These are phyloP conservation scores for Hipparchia semele DNA, from an alignment of 2,888 invertebrate genomes.

Conservation along the genomic window DNA sequence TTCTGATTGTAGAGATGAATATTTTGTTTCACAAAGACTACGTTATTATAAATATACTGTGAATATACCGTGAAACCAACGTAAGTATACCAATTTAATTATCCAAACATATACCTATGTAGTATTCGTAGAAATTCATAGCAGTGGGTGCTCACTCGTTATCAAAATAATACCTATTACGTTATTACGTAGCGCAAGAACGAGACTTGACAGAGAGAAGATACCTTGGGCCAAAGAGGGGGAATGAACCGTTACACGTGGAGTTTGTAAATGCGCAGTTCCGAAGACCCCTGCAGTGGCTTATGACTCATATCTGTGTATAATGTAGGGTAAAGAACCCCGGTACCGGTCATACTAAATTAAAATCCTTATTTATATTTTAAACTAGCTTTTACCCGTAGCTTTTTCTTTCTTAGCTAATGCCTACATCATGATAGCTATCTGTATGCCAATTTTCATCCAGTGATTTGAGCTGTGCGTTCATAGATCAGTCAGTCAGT, in stretches of 20 bases:
- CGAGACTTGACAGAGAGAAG: not conserved
- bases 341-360: conserved; percentile 10
- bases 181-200: not conserved
- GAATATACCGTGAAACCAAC: too few relatives aligned
- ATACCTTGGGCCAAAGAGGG: not conserved
- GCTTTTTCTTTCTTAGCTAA: too few relatives aligned
- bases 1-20: too few relatives aligned
- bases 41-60: too few relatives aligned
- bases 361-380: not conserved
- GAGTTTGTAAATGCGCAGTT: conserved; percentile 76
- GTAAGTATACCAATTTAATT: too few relatives aligned
- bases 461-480: too few relatives aligned
- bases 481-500: too few relatives aligned
- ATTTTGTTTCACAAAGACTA: too few relatives aligned
- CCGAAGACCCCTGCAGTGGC: conserved; percentile 74
- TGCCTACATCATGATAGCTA: too few relatives aligned
- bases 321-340: conserved; percentile 48
- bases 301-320: conserved; percentile 59
- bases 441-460: too few relatives aligned
- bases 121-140: not conserved
- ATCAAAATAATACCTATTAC: not conserved
- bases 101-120: too few relatives aligned
- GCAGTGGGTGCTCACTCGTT: not conserved
- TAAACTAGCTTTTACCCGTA: too few relatives aligned
- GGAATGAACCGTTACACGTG: conserved; percentile 60